Base-by-base conservation (phyloP, 92 coral and sea anemone genomes). In the Bergia sp. region DNA sequence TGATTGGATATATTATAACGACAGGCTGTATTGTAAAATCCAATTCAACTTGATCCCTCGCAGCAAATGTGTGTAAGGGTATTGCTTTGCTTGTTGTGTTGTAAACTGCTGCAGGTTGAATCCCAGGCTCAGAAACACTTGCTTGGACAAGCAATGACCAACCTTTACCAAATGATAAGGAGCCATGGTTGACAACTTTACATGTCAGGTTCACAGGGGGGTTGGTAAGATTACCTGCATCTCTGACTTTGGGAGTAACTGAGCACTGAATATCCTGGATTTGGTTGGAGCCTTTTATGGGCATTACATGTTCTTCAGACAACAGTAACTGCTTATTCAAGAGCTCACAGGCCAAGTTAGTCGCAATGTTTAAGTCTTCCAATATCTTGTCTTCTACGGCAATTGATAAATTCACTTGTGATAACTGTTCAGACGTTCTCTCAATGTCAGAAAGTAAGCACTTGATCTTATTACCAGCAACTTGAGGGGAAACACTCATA, bases 401-500 rank as follows among this genome's bases (percentile, higher is more conserved):
- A 29, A 87, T 78, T 40, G 82, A 47, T 11, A 81, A 57, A 45
- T 84, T 57, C 6, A 92, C 84, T 37, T 49, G 40, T 50, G 89
- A 86, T 42, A 84, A 47, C 67, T 69, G 53, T 29, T 84, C 45
- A 39, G 83, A 75, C 15, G 36, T 21, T 53, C 45, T 50, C 73
- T 76, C 82, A n/a, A 86, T 86, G n/a, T 77, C 89, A 75, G 82
- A 75, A 50, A 86, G 89, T 53, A 86, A 86, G 45, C 82, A 39
- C 86, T 92, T 92, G 73, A 92, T 92, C 40, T 90, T 90, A 57
- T 81, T 88, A 12, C 92, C 94, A 40, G 93, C 93, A 53, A 77
- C 58, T 75, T 86, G 77, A 6, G 94, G 88, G 38, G 93, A 81
- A 73, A 90, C 13, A 8, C 79, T 81, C 58, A 82, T 65, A 9